Evolutionary conservation across 2,113 vertebrate species (phyloP).

Genomic region (Heterotis niloticus): DNA sequence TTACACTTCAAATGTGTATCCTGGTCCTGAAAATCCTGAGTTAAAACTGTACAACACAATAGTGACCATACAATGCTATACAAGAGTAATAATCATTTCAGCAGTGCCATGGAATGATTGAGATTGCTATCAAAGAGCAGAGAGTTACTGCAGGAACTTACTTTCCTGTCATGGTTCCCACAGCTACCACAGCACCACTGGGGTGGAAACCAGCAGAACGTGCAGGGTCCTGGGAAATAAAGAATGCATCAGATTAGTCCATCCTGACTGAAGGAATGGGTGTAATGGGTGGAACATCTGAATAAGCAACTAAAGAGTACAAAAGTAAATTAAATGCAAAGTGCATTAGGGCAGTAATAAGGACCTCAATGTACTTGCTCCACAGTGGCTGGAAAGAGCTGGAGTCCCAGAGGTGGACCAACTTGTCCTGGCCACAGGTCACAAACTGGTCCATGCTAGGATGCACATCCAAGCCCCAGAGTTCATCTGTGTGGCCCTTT

Average conservation of each 20-base stretch:
- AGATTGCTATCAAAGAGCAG: background rate
- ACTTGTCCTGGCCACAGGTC: conserved; percentile 79
- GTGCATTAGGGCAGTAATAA: background rate
- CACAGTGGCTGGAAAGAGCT: conserved; percentile 77
- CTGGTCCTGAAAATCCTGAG: too few species aligned
- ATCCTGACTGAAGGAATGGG: background rate
- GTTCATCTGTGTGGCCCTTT: conserved; percentile 84
- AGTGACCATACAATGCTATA: too few species aligned
- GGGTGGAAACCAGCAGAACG: conserved; percentile 80
- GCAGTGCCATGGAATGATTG: too few species aligned
- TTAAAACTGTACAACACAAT: too few species aligned
- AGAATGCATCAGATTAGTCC: background rate
- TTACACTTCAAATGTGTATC: too few species aligned
- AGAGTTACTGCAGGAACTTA: conserved; percentile 36
- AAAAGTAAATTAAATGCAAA: background rate
- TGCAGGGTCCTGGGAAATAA: conserved; percentile 67
- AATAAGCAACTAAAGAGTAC: too few species aligned
- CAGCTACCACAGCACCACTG: conserved; percentile 72
- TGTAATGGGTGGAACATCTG: background rate
- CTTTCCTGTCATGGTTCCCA: conserved; percentile 84
- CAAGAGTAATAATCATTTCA: too few species aligned
- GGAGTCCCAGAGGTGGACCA: conserved; percentile 78
- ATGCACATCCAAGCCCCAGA: conserved; percentile 84
- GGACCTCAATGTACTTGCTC: conserved; percentile 78
- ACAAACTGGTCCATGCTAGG: conserved; percentile 76